phyloP scores from a whole-genome alignment of 1,140 invertebrate species.

The Stegodyphus dumicola region DNA sequence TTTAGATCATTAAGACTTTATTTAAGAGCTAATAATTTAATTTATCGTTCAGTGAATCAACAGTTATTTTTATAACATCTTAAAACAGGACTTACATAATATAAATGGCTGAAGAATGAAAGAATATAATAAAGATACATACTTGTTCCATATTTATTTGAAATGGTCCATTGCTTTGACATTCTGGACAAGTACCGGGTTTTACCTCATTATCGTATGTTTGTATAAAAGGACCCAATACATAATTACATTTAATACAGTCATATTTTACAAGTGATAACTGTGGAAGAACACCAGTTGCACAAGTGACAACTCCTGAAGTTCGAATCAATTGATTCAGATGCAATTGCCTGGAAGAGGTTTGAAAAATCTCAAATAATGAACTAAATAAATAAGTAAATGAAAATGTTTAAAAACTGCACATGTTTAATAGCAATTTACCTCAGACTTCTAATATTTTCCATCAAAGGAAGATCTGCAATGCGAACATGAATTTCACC shows the following conservation, averaged over 20 bases:
- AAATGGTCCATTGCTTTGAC: constrained; percentile 96
- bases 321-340: constrained; percentile 93
- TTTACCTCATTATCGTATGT: constrained; percentile 92
- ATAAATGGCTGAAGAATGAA: background rate
- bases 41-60: background rate
- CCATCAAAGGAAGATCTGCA: constrained; percentile 92
- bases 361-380: constrained; percentile 15
- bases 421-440: constrained; percentile 65
- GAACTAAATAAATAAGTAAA: background rate
- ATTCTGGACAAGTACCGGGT: constrained; percentile 96
- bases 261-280: constrained; percentile 96
- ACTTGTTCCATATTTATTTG: constrained; percentile 80
- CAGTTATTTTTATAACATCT: background rate
- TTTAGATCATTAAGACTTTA: too few relatives aligned
- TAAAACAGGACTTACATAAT: background rate
- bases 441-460: constrained; percentile 94
- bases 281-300: constrained; percentile 96
- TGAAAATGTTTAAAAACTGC: background rate
- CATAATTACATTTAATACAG: constrained; percentile 94
- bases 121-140: constrained; percentile 35
- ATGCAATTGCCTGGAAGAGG: constrained; percentile 84
- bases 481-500: constrained; percentile 94
- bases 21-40: background rate
- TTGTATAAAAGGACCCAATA: constrained; percentile 96
- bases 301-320: constrained; percentile 93